Conservation (phyloP, 92 coral and sea anemone species). For the Porites rus region DNA sequence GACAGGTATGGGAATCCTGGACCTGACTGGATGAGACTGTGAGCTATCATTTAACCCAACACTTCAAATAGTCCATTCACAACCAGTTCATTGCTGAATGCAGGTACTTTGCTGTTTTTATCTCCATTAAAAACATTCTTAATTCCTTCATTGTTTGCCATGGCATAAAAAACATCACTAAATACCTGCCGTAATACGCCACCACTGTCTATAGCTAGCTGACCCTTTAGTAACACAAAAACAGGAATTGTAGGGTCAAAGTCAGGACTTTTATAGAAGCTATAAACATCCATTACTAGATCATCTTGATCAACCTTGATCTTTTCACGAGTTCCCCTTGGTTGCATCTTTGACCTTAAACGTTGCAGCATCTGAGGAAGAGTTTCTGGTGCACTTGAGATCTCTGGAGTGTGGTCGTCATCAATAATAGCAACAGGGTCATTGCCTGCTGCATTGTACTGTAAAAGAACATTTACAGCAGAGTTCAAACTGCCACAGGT, state of each 20-base stretch:
- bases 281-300: conserved; percentile 54
- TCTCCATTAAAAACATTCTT: conserved; percentile 37
- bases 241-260: conserved; percentile 47
- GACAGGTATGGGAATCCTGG: conserved; percentile 58
- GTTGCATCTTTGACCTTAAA: conserved; percentile 30
- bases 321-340: conserved; percentile 34
- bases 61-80: conserved; percentile 45
- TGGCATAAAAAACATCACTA: conserved; percentile 21
- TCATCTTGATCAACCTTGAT: conserved; percentile 51
- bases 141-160: conserved; percentile 44
- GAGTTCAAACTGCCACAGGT: too few relatives aligned
- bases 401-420: conserved; percentile 24
- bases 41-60: conserved; percentile 52
- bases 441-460: conserved; percentile 34
- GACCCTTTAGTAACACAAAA: conserved; percentile 41
- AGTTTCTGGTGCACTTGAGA: conserved; percentile 33
- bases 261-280: conserved; percentile 47
- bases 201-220: conserved; percentile 52
- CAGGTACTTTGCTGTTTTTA: conserved; percentile 26
- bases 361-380: conserved; percentile 49
- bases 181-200: conserved; percentile 52
- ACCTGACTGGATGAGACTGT: conserved; percentile 50
- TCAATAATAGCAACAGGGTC: not conserved
- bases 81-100: conserved; percentile 29
- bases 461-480: conserved; percentile 42